These are phyloP conservation scores for Eupithecia exiguata DNA, from an alignment of 2,888 invertebrate species.

Conservation along the genomic window DNA sequence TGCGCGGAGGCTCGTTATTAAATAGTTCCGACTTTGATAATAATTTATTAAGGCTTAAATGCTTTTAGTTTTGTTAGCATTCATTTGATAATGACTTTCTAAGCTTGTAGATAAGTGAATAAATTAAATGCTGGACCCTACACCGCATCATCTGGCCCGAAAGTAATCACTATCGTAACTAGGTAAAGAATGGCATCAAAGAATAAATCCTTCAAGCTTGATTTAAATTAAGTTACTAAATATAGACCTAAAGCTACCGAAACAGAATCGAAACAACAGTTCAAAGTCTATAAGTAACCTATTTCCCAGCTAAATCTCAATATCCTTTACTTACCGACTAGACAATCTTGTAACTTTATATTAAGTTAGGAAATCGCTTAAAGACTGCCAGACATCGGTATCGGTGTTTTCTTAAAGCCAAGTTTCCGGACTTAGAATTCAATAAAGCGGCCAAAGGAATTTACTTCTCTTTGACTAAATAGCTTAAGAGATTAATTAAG, in stretches of 20 bases:
- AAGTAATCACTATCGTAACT: background rate
- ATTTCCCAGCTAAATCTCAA: constrained; percentile 51
- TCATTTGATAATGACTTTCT: background rate
- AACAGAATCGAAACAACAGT: constrained; percentile 2
- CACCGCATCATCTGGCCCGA: background rate
- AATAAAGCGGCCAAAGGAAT: constrained; percentile 78
- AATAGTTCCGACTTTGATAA: background rate
- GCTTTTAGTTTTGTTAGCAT: background rate
- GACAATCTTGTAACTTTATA: constrained; percentile 72
- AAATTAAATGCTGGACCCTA: background rate
- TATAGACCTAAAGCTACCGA: background rate
- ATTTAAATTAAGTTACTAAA: background rate
- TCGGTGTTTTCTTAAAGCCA: constrained; percentile 78
- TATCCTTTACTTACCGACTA: constrained; percentile 57
- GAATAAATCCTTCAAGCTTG: background rate
- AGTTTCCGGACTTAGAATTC: constrained; percentile 77
- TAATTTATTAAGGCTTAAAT: background rate
- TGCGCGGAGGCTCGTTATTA: background rate
- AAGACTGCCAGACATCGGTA: constrained; percentile 71
- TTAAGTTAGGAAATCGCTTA: constrained; percentile 74
- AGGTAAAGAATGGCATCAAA: background rate
- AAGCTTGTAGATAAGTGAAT: background rate
- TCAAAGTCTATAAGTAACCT: constrained; percentile 9
- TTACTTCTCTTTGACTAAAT: constrained; percentile 80
- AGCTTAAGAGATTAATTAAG: constrained; percentile 80